These are phyloP conservation scores for Babylonia areolata DNA, from an alignment of 1,140 invertebrate species.

Conservation along the genomic window DNA sequence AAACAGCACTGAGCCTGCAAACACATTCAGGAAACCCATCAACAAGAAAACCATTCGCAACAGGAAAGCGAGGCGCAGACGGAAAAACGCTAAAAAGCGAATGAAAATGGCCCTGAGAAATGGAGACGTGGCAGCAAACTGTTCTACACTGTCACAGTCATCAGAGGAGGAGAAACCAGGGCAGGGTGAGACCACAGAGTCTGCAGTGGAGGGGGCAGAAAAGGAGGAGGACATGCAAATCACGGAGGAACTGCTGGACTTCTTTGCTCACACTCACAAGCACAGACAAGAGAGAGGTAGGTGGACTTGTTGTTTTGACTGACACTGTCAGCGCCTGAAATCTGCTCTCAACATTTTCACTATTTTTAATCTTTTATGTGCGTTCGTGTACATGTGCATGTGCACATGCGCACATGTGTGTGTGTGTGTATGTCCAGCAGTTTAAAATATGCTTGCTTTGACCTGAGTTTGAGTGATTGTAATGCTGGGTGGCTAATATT, in stretches of 20 bases:
- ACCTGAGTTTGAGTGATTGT: no score
- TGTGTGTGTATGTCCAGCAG: no score
- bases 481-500: no score
- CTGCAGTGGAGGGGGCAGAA: neutral
- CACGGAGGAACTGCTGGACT: constrained; percentile 82
- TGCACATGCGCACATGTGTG: no score
- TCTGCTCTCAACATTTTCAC: no score
- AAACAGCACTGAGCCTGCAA: neutral
- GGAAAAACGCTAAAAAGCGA: neutral
- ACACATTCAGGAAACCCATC: constrained; percentile 12
- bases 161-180: neutral
- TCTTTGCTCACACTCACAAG: constrained; percentile 80
- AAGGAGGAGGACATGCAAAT: constrained; percentile 79
- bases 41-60: constrained; percentile 1
- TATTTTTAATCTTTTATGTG: no score
- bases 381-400: no score
- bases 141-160: neutral
- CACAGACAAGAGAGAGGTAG: constrained; percentile 78
- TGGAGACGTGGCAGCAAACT: neutral
- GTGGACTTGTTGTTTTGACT: neutral
- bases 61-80: constrained; percentile 17
- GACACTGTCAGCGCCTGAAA: no score
- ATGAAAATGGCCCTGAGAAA: neutral
- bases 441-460: no score
- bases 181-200: constrained; percentile 29